Evolutionary conservation across 2,888 invertebrate genomes (phyloP), one percentile per base, ranked within the genome.

Genomic region (Drosophila conformis): DNA sequence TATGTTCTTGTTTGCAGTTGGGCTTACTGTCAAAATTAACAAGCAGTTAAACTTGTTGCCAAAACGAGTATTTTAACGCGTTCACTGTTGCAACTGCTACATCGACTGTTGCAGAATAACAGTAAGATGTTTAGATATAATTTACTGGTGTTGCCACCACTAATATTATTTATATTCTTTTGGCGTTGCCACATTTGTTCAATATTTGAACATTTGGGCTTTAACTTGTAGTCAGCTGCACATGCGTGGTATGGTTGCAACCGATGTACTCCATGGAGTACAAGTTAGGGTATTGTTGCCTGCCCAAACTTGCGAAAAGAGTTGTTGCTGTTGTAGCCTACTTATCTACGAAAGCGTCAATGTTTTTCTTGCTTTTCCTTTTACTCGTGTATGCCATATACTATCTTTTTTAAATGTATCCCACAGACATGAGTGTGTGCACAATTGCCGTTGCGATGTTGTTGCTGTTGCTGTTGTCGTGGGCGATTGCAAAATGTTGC

Each of bases 401-500:
- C 36, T 25, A 69, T 70, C 49, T 60, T 33, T 33, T 60, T 40
- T 48, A 70, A 69, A 60, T 60, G 60, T 69, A 51, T 69, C 56
- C 56, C 69, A 31, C 54, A 53, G 15, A 46, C 54, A 42, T 27
- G 56, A 15, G n/a, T 69, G 53, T 61, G 40, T 42, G 54, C 56
- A 56, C 42, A n/a, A 33, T 33, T 46, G 35, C 27, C n/a, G 35
- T 13, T 21, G 7, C 2, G 29, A 27, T 8, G 36, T 31, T 48
- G 46, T 46, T 40, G 42, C 13, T 46, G 42, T 21, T 60, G 59
- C 18, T 31, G 48, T 31, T 70, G 42, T 66, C 72, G 80, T 75
- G 76, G 78, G 68, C 72, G 76, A 69, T 78, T 78, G 71, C 69
- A 53, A 80, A 69, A 66, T 69, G 66, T 67, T 69, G 76, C 53